Base-by-base conservation (phyloP, 2,113 vertebrate species). In the Salvelinus sp. region DNA sequence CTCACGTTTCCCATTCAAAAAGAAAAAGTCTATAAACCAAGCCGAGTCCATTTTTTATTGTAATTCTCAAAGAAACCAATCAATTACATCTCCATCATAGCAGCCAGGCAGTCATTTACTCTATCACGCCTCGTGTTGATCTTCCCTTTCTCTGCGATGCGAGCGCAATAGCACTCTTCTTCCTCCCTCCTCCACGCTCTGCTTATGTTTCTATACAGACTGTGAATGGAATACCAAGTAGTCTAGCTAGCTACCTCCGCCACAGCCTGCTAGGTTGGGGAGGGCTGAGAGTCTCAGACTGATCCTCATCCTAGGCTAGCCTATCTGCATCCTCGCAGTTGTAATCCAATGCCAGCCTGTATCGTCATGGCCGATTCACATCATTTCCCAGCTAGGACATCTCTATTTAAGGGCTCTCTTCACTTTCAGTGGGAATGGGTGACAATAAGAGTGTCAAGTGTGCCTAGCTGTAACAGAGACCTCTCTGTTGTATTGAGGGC, bases 211-310 rank as follows among this genome's bases (percentile, higher is more conserved):
- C 79, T 81, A 74, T 80, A 80, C 63, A 48, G 57, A 79, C 83
- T 84, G 83, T 79, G 88, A 89, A 77, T 27, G 44, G 91, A 89
- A 92, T 92, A 92, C 80, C 78, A 91, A 92, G 88, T 84, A 91
- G 88, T 78, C 75, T 83, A 68, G 50, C 58, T 62, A 18, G 50
- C 50, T 54, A 9, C n/a, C 58, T 62, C 18, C 18, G 5, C n/a
- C n/a, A 62, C n/a, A 1, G 75, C 77, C 81, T 78, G 83, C 81
- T 82, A 78, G 78, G 77, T 33, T 58, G 27, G 13, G 54, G 50
- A 58, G 16, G 3, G 44, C 73, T 82, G 78, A 82, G 69, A 80
- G 0, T 6, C 71, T 78, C 69, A 75, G 6, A 68, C 76, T 50
- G 58, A 76, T 76, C 16, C 50, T 64, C 73, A 6, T 66, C 67